Conservation (phyloP, 2,113 vertebrate genomes). For the Heliornis fulica region DNA sequence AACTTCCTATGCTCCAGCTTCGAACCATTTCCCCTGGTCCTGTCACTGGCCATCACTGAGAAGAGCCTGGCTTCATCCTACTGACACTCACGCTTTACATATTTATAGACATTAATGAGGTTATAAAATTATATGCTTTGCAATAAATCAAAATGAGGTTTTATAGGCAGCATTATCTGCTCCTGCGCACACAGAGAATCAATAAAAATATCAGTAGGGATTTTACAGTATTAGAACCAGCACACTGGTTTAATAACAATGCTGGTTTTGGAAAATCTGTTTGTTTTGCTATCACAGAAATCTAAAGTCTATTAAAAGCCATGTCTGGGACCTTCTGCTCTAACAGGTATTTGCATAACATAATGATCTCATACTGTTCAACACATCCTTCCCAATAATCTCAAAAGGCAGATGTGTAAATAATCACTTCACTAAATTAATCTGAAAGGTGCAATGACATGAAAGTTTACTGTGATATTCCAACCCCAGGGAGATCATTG, state of each 20-base stretch:
- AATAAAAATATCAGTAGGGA: neutral
- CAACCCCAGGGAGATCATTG: neutral
- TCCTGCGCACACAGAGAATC: neutral
- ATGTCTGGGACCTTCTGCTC: neutral
- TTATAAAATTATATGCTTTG: rapidly evolving
- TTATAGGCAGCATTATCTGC: neutral
- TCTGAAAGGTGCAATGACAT: neutral
- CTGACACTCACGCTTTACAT: no score
- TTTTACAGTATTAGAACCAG: neutral
- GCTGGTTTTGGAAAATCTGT: neutral
- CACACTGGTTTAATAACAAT: neutral
- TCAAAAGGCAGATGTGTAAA: neutral
- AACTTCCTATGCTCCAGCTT: no score
- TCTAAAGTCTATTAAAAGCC: neutral
- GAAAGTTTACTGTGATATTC: neutral
- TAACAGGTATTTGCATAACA: neutral
- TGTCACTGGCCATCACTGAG: no score
- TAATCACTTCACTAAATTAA: neutral
- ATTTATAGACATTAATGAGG: no score
- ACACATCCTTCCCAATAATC: neutral
- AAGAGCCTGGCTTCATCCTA: no score
- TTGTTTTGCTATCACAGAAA: neutral
- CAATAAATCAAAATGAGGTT: neutral
- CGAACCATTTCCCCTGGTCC: no score
- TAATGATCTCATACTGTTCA: neutral